A percentile compares a stretch with the other conserved stretches of the same genome.
These are phyloP conservation scores for Gouania willdenowi DNA, from an alignment of 2,797 vertebrate genomes.

Conservation along the genomic window DNA sequence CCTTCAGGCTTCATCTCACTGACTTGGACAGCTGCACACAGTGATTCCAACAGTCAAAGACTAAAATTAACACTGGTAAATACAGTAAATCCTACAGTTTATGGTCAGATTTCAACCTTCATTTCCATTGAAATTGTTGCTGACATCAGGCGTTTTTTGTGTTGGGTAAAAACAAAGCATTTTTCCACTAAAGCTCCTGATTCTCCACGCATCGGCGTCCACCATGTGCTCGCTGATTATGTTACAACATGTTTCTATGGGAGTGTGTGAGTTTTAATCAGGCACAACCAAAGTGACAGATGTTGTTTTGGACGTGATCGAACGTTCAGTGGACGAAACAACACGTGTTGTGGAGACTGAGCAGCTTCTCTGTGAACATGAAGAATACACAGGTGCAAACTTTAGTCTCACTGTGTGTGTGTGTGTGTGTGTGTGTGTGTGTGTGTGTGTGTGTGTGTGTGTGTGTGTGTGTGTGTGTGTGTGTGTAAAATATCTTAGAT, in stretches of 20 bases:
- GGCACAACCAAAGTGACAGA: slow-evolving; percentile 51
- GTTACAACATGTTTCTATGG: slow-evolving; percentile 38
- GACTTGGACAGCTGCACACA: no score
- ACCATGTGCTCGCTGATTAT: slow-evolving; percentile 51
- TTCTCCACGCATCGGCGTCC: slow-evolving; percentile 41
- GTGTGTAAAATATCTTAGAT: no score
- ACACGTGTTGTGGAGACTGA: slow-evolving; percentile 58
- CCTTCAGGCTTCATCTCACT: no score
- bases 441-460: not conserved
- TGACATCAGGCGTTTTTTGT: no score
- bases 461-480: not conserved
- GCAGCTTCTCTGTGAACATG: no score
- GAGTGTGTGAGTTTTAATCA: slow-evolving; percentile 41
- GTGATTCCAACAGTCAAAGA: no score
- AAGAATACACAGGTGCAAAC: slow-evolving; percentile 77
- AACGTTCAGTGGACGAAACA: slow-evolving; percentile 32
- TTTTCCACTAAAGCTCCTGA: slow-evolving; percentile 54
- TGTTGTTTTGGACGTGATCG: slow-evolving; percentile 59
- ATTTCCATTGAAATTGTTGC: no score
- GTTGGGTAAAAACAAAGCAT: slow-evolving; percentile 48
- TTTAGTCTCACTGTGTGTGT: slow-evolving; percentile 54
- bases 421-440: no score
- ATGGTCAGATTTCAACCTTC: no score
- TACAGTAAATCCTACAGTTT: no score
- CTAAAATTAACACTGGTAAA: no score